Conservation (phyloP, 2,888 invertebrate species). For the Sialis lutaria region DNA sequence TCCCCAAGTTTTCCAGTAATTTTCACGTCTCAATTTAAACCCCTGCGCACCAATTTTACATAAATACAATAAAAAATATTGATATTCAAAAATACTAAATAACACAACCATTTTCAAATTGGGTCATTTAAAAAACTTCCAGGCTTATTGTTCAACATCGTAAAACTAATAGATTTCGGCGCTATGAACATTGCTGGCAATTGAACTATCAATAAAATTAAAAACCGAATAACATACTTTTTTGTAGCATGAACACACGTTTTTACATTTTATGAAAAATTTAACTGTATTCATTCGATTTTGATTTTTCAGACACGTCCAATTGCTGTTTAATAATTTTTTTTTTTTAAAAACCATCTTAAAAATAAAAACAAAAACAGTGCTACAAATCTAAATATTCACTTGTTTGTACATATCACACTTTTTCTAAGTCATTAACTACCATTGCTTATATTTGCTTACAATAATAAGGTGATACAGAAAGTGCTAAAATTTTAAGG, state of each 20-base stretch:
- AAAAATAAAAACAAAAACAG: background rate
- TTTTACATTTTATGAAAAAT: background rate
- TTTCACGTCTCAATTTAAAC: too few relatives aligned
- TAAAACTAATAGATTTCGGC: conserved; percentile 2
- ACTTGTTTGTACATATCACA: conserved; percentile 13
- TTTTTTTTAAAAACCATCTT: background rate
- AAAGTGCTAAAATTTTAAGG: background rate
- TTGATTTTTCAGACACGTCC: background rate
- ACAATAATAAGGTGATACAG: background rate
- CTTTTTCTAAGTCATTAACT: conserved; percentile 19
- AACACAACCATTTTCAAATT: too few relatives aligned
- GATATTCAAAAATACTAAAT: too few relatives aligned
- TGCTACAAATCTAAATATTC: background rate
- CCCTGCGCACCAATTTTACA: too few relatives aligned
- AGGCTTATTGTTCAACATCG: background rate
- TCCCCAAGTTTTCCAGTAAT: too few relatives aligned
- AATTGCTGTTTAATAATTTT: background rate
- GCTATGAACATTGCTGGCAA: conserved; percentile 3
- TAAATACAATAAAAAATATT: too few relatives aligned
- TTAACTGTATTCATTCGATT: background rate
- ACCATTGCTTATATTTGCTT: conserved; percentile 21
- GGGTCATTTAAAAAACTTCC: too few relatives aligned
- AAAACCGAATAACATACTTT: background rate
- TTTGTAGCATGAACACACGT: background rate
- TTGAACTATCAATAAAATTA: background rate